Base-by-base conservation (phyloP, 2,888 invertebrate genomes). In the Dynastes maya region DNA sequence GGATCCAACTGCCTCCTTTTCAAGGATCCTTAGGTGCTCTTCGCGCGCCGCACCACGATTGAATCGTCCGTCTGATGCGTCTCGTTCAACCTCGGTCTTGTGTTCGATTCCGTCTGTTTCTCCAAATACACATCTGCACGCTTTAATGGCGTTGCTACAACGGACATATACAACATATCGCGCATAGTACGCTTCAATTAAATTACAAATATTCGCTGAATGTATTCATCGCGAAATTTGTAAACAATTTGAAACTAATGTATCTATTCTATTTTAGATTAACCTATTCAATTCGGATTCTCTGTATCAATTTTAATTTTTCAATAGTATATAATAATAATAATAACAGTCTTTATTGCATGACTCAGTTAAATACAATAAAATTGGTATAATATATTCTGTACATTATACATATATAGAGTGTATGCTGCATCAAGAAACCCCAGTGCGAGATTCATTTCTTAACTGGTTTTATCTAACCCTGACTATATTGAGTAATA, bases 1-100 rank as follows among this genome's bases (percentile, higher is more conserved):
- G 86, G 86, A 86, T 87, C 84, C 85, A 82, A 79, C 80, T 84
- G 82, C 80, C 80, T 83, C 82, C 83, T 84, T 82, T 82, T 80
- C 83, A 81, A 83, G 84, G 83, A 82, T 82, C 80, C 80, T 80
- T 82, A 83, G 82, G 82, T 74, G 40, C 72, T 61, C 72, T 61
- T 51, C 51, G 11, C 27, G 1, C 22, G 22, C 22, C 22, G 55
- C 22, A 22, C 61, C 45, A 27, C 72, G 72, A 74, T 74, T 74
- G 45, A 74, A 74, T 74, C 72, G 72, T 74, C 61, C 55, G 40
- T 74, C 72, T 61, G 58, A 40, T 27, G 72, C 45, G 40, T 74
- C 61, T 37, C 40, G 72, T 32, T 74, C 51, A 40, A 55, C 8
- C 58, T 61, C 58, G 22, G 61, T 61, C 61, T 37, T 9, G 45